Conservation (phyloP, 2,113 vertebrate species). For the Triplophysa rosa region DNA sequence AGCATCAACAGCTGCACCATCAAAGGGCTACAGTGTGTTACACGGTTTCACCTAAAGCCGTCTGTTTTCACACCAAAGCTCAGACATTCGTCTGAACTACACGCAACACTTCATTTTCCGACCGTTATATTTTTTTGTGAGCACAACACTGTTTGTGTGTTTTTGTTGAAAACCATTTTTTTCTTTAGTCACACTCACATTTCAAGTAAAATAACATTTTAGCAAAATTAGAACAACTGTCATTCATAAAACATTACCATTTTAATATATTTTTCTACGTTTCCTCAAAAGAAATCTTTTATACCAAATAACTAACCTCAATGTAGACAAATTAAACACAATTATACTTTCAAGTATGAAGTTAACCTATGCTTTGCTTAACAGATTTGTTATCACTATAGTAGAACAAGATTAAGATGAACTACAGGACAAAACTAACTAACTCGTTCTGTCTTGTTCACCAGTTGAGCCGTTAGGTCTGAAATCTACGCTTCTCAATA, state of each 20-base stretch:
- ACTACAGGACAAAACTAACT: not conserved
- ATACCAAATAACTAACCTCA: not conserved
- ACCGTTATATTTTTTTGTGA: not conserved
- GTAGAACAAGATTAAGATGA: too few species aligned
- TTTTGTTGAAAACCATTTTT: not conserved
- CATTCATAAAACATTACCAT: too few species aligned
- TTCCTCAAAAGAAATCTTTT: too few species aligned
- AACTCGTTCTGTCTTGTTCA: not conserved
- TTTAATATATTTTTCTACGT: too few species aligned
- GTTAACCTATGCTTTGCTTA: not conserved
- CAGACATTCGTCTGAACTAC: constrained; percentile 27
- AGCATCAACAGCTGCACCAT: constrained; percentile 73
- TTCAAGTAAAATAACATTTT: too few species aligned
- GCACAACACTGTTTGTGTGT: not conserved
- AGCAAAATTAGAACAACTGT: too few species aligned
- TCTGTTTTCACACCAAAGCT: not conserved
- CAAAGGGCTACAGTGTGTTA: constrained; percentile 63
- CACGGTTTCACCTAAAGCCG: constrained; percentile 61
- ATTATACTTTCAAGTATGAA: not conserved
- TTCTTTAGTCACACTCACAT: too few species aligned
- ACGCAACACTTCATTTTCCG: constrained; percentile 4
- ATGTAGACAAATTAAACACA: not conserved
- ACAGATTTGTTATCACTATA: too few species aligned
- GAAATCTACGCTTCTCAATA: constrained; percentile 25
- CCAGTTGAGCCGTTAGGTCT: constrained; percentile 14